Conservation (phyloP, 2,888 invertebrate species). For the Silvanus unidentatus region DNA sequence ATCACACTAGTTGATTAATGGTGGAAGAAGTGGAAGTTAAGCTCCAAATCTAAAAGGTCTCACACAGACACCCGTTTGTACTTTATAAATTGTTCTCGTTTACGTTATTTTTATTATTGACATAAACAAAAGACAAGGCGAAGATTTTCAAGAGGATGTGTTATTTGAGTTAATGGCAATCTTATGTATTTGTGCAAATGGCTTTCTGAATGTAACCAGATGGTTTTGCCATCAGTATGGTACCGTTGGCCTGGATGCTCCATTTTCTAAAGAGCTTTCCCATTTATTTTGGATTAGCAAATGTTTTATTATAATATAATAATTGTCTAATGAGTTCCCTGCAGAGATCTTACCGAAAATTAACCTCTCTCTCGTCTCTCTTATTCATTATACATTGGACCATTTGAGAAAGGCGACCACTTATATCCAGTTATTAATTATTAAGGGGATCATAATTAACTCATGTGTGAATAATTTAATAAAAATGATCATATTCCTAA, state of each 20-base stretch:
- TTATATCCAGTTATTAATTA: no score
- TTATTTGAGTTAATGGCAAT: slow-evolving; percentile 10
- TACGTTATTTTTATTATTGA: slow-evolving; percentile 22
- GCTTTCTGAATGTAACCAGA: slow-evolving; percentile 8
- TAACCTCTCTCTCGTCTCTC: no score
- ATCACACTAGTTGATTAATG: slow-evolving; percentile 29
- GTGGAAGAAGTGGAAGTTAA: slow-evolving; percentile 16
- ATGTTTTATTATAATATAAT: no score
- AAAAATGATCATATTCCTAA: no score
- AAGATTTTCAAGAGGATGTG: slow-evolving; percentile 10
- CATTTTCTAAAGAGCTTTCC: slow-evolving; percentile 11
- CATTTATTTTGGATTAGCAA: slow-evolving; percentile 11
- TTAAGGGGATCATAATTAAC: no score
- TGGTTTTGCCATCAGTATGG: slow-evolving; percentile 4
- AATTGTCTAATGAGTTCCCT: no score
- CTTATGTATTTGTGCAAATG: slow-evolving; percentile 11
- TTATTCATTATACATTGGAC: no score
- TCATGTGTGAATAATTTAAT: no score
- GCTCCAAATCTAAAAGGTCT: slow-evolving; percentile 20
- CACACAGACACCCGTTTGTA: slow-evolving; percentile 14
- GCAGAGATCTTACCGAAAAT: no score
- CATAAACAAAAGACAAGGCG: slow-evolving; percentile 2
- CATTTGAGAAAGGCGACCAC: no score
- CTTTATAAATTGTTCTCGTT: slow-evolving; percentile 19
- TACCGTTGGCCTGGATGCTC: neutral